These are phyloP conservation scores for Congeria kusceri DNA, from an alignment of 2,888 invertebrate genomes.

Conservation along the genomic window DNA sequence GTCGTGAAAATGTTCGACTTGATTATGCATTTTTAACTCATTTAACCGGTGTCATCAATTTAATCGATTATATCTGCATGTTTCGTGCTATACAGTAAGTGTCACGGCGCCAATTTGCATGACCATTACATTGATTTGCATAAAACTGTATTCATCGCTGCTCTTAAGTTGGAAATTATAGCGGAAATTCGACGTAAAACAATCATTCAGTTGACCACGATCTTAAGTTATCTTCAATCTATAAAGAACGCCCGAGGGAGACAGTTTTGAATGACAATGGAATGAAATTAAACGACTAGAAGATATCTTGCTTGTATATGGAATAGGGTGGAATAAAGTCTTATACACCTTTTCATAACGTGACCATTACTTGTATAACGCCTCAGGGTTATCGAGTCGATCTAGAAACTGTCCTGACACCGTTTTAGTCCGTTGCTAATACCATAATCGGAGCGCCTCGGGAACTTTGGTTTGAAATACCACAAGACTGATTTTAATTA, in stretches of 20 bases:
- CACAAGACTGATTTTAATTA: constrained; percentile 9
- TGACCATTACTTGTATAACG: neutral
- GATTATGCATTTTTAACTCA: constrained; percentile 9
- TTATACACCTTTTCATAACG: too few relatives aligned
- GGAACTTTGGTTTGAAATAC: neutral
- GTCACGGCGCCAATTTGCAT: neutral
- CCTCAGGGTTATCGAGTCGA: neutral
- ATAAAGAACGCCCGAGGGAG: too few relatives aligned
- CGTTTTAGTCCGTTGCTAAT: neutral
- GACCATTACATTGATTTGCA: neutral
- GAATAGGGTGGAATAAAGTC: too few relatives aligned
- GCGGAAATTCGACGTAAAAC: too few relatives aligned
- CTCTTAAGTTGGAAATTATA: too few relatives aligned
- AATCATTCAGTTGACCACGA: too few relatives aligned
- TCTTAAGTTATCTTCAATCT: too few relatives aligned
- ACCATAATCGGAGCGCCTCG: neutral
- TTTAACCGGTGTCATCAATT: constrained; percentile 1
- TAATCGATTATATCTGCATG: constrained; percentile 4
- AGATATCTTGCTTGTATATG: too few relatives aligned
- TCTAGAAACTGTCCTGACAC: constrained; percentile 3
- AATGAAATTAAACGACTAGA: too few relatives aligned
- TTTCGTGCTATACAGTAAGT: constrained; percentile 3
- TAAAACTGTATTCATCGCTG: too few relatives aligned
- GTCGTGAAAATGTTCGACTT: neutral
- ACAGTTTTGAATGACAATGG: too few relatives aligned